Base-by-base conservation (phyloP, 2,888 invertebrate species). In the Eretmocerus hayati region DNA sequence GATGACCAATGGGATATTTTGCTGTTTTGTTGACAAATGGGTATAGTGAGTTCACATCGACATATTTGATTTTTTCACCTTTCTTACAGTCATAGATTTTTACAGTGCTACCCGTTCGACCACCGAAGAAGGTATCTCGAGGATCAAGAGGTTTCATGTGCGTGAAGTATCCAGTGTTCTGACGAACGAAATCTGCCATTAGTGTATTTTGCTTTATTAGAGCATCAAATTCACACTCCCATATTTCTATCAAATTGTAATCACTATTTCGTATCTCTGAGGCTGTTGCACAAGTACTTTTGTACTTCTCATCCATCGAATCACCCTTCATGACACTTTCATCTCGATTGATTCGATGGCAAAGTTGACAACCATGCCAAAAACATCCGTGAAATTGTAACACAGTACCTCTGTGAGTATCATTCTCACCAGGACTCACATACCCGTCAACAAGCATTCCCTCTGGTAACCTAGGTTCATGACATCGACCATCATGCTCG, bases 1-100 rank as follows among this genome's bases (percentile, higher is more conserved):
- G 66, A 47, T 64, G 64, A 0, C 60, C 62, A 1, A 61, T 31
- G 1, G 62, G 62, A 43, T 58, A 63, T 43, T 55, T 55, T 9
- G 55, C 56, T 19, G 57, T 56, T 50, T 63, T 61, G 51, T 56
- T 59, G 13, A 62, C 53, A 20, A 37, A 63, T 0, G 62, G 63
- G 19, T 48, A 48, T 8, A 52, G 20, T 11, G 22, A 41, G 30
- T 36, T 45, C 1, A 49, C 30, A n/a, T 48, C 48, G 9, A 46
- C 22, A 19, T 50, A 44, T 18, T 44, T 33, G 5, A 49, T 52
- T 23, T 44, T 49, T 46, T 50, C 48, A 1, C 13, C 21, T 2
- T 38, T 3, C 16, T 32, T 31, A 2, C 22, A 22, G 9, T 26
- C 32, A 13, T 26, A 43, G 9, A 19, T 16, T 18, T 30, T 21